Conservation (phyloP, 1,140 invertebrate genomes). For the Drosophila pachea region DNA sequence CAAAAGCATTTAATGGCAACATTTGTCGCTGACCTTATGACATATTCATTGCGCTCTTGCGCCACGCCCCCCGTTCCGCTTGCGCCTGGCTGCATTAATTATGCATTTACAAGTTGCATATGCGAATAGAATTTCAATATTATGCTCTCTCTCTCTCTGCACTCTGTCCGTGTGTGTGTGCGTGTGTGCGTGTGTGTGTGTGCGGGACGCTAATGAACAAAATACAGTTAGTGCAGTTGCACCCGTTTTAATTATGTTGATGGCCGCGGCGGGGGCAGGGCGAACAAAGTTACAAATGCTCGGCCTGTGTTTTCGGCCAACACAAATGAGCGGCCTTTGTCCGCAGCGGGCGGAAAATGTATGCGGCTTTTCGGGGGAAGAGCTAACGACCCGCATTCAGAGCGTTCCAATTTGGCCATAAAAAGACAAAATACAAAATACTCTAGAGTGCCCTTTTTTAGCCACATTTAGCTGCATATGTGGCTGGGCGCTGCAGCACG, state of each 20-base stretch:
- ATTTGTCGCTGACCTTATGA: constrained; percentile 39
- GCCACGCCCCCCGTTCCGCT: neutral
- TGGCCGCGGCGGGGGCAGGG: neutral
- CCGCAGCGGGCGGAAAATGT: constrained; percentile 23
- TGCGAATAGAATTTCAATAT: constrained; percentile 43
- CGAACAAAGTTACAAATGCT: constrained; percentile 45
- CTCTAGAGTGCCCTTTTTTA: no score
- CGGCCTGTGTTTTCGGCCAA: constrained; percentile 30
- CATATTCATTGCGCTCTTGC: constrained; percentile 29
- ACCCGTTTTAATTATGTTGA: constrained; percentile 43
- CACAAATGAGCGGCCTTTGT: constrained; percentile 38
- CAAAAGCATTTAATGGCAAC: constrained; percentile 38
- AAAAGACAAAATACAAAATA: neutral
- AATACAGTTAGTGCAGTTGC: constrained; percentile 44
- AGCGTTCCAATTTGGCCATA: neutral
- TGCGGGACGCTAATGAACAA: constrained; percentile 42
- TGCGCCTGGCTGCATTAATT: constrained; percentile 32
- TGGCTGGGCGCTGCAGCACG: no score
- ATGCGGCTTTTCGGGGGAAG: constrained; percentile 47
- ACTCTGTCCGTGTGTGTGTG: constrained; percentile 5
- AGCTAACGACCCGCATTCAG: constrained; percentile 40
- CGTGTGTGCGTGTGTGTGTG: constrained; percentile 20
- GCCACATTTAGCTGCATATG: no score
- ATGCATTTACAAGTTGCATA: constrained; percentile 51
- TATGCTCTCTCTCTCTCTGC: constrained; percentile 37